Percentiles rank a stretch among this genome's conserved stretches.
These are phyloP conservation scores for Timema cristinae DNA, from an alignment of 2,888 invertebrate genomes.

Conservation along the genomic window DNA sequence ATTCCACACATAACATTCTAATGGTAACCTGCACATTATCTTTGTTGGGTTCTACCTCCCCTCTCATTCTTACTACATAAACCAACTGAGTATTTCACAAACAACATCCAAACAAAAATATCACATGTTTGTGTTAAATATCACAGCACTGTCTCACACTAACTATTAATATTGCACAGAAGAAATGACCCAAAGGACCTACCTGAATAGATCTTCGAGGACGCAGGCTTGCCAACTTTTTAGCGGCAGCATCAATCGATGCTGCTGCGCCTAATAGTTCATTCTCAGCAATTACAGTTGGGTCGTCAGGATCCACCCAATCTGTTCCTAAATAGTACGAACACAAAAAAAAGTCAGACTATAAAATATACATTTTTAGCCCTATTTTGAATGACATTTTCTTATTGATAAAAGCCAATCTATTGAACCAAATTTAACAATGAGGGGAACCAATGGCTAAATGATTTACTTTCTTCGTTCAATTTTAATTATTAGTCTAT, in stretches of 20 bases:
- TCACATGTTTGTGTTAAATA: no score
- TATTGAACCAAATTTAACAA: no score
- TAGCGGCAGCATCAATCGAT: conserved; percentile 97
- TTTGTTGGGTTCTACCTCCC: not conserved
- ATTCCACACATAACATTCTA: no score
- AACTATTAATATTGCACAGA: not conserved
- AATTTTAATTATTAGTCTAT: no score
- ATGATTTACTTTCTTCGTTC: no score
- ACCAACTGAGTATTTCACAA: no score
- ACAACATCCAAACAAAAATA: not conserved
- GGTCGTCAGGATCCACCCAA: conserved; percentile 96
- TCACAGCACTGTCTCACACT: not conserved
- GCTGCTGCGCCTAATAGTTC: conserved; percentile 95
- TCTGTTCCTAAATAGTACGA: conserved; percentile 63
- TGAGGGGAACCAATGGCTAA: no score
- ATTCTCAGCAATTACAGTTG: conserved; percentile 96
- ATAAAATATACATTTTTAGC: no score
- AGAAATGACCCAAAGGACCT: conserved; percentile 33
- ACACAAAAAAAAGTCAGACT: no score
- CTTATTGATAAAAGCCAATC: no score
- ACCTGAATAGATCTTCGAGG: conserved; percentile 83
- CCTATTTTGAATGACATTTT: no score
- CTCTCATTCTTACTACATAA: not conserved
- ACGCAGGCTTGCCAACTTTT: conserved; percentile 85
- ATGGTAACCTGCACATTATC: no score